Evolutionary conservation across 2,797 vertebrate species (phyloP).

Genomic region (Odontamblyopus lacepedii): DNA sequence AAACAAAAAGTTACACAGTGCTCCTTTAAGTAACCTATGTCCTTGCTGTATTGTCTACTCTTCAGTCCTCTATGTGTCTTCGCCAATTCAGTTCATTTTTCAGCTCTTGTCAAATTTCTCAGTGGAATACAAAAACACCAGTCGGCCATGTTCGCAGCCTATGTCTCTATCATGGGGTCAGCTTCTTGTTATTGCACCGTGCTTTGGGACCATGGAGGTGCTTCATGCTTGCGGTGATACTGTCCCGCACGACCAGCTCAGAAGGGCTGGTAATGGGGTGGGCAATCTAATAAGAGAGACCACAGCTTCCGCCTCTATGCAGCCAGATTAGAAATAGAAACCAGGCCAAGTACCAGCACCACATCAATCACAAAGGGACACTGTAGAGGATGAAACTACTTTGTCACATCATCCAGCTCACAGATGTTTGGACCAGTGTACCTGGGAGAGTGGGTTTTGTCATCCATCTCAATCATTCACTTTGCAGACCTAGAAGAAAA

Average conservation of each 20-base stretch:
- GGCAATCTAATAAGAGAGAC: slow-evolving; percentile 62
- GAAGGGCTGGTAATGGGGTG: slow-evolving; percentile 50
- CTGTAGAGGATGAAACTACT: slow-evolving; percentile 38
- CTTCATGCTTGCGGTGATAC: slow-evolving; percentile 49
- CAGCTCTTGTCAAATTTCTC: neutral
- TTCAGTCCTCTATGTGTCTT: slow-evolving; percentile 10
- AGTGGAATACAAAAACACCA: slow-evolving; percentile 51
- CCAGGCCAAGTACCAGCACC: slow-evolving; percentile 50
- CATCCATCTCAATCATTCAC: neutral
- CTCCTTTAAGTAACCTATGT: slow-evolving; percentile 25
- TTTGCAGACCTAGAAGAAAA: neutral
- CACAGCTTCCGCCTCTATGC: slow-evolving; percentile 38
- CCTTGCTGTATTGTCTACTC: slow-evolving; percentile 12
- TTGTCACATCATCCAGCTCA: slow-evolving; percentile 52
- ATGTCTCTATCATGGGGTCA: slow-evolving; percentile 51
- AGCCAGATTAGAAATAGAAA: slow-evolving; percentile 61
- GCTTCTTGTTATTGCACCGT: slow-evolving; percentile 68
- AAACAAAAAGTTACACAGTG: too few species aligned
- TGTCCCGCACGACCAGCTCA: slow-evolving; percentile 29
- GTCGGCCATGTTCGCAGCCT: slow-evolving; percentile 55
- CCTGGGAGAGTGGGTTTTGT: slow-evolving; percentile 20
- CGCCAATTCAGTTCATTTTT: slow-evolving; percentile 45
- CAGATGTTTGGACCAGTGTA: slow-evolving; percentile 34
- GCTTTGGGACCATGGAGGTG: slow-evolving; percentile 61
- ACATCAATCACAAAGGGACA: slow-evolving; percentile 64